Evolutionary conservation across 2,797 vertebrate species (phyloP).

Genomic region (Artibeus lituratus): DNA sequence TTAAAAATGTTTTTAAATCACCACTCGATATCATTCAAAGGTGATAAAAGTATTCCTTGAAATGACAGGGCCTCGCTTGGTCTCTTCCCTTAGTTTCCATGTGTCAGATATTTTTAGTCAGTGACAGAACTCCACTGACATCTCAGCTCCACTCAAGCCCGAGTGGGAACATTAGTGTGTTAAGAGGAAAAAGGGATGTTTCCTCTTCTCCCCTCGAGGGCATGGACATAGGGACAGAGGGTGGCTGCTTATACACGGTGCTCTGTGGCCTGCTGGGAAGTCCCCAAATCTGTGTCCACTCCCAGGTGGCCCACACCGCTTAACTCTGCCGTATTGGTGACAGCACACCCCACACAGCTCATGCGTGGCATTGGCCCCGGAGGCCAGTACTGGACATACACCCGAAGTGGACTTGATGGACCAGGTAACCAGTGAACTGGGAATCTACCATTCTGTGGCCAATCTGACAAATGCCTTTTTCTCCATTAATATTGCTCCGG

Average conservation of each 20-base stretch:
- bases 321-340: not conserved
- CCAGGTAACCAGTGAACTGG: no score
- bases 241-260: slow-evolving; percentile 10
- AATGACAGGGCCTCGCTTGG: not conserved
- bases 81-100: not conserved
- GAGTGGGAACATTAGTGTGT: slow-evolving; percentile 3
- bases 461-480: no score
- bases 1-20: not conserved
- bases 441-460: no score
- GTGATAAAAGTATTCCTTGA: not conserved
- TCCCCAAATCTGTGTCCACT: slow-evolving; percentile 27
- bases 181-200: slow-evolving; percentile 45
- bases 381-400: not conserved
- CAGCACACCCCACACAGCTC: not conserved
- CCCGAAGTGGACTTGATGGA: not conserved
- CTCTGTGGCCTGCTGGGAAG: not conserved
- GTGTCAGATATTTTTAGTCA: not conserved
- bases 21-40: not conserved
- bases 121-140: not conserved
- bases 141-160: not conserved
- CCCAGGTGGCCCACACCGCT: not conserved
- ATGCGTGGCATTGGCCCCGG: not conserved
- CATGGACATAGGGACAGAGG: not conserved
- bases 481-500: no score
- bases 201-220: not conserved